phyloP scores from a whole-genome alignment of 2,888 invertebrate genomes.

The Cheilosia impressa region DNA sequence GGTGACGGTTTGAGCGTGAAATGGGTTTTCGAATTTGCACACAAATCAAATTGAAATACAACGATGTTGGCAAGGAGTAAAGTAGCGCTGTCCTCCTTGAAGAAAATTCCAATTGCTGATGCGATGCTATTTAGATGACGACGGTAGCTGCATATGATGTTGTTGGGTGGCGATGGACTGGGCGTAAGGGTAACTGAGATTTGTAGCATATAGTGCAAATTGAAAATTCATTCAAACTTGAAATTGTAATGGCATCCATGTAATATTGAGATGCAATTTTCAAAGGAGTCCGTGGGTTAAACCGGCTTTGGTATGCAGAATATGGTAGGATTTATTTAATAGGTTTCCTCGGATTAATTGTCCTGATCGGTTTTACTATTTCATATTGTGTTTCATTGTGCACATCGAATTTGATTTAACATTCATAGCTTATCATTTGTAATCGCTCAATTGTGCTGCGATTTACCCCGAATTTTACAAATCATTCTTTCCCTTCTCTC shows the following conservation, averaged over 20 bases:
- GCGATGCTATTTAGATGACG: not conserved
- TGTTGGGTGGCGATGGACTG: not conserved
- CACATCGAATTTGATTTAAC: no score
- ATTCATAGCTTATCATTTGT: no score
- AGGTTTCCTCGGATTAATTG: no score
- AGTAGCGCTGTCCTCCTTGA: conserved; percentile 3
- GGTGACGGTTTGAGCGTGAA: conserved; percentile 76
- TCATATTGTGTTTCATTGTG: no score
- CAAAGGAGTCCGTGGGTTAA: not conserved
- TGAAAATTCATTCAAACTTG: conserved; percentile 20
- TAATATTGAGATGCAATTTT: conserved; percentile 1
- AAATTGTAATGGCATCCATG: not conserved
- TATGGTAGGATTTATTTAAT: no score
- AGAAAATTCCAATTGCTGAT: conserved; percentile 26
- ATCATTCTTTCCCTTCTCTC: no score
- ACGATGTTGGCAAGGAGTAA: conserved; percentile 2
- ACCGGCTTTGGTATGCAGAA: no score
- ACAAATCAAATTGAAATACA: conserved; percentile 76
- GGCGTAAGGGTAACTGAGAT: conserved; percentile 2
- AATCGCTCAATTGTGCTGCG: no score
- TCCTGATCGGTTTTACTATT: no score
- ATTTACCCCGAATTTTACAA: no score
- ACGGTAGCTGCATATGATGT: not conserved
- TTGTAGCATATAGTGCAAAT: conserved; percentile 22
- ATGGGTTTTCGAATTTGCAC: conserved; percentile 76